Evolutionary conservation across 2,113 vertebrate species (phyloP).

Genomic region (Lycaon pictus): DNA sequence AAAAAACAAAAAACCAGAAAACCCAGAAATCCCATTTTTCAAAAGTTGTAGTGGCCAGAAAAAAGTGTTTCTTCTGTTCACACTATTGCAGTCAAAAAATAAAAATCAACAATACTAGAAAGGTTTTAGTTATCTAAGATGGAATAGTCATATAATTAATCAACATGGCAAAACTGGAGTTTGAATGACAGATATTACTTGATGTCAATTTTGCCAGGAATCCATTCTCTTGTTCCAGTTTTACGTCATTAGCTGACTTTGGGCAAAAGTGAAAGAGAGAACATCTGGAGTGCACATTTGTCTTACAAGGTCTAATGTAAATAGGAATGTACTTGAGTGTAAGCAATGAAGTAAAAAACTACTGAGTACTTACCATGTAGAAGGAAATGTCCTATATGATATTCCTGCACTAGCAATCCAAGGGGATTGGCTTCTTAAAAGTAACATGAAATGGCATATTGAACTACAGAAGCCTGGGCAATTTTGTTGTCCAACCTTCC

Average conservation of each 20-base stretch:
- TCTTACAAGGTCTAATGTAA: neutral
- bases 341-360: neutral
- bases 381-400: neutral
- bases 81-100: neutral
- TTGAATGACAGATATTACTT: neutral
- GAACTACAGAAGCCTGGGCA: neutral
- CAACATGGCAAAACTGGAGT: neutral
- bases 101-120: neutral
- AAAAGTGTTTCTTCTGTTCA: neutral
- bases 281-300: neutral
- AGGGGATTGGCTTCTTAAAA: neutral
- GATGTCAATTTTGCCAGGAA: neutral
- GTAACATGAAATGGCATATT: neutral
- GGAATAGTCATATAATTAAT: neutral
- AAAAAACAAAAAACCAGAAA: too few relatives aligned
- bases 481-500: neutral
- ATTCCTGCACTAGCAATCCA: neutral
- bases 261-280: neutral
- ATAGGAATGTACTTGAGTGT: neutral
- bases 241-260: neutral
- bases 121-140: neutral
- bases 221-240: neutral
- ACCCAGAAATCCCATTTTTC: neutral
- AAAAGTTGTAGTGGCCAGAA: neutral
- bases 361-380: neutral